phyloP scores from a whole-genome alignment of 2,113 vertebrate genomes.

The Heterotilapia buettikoferi region DNA sequence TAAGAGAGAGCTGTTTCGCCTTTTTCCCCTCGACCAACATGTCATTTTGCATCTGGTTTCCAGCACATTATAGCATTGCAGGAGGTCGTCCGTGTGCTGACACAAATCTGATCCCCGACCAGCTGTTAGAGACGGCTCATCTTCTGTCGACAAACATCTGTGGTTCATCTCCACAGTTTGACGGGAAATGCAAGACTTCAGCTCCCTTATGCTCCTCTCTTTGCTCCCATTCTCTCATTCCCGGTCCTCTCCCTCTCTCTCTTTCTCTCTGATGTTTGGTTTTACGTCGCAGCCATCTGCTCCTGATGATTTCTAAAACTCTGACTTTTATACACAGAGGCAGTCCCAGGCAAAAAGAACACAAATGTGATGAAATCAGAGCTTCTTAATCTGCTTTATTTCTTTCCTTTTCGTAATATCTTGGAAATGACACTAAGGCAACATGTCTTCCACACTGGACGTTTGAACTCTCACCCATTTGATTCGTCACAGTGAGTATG shows the following conservation, averaged over 20 bases:
- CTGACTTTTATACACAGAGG: slow-evolving; percentile 50
- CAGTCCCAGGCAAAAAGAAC: slow-evolving; percentile 64
- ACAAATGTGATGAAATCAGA: slow-evolving; percentile 10
- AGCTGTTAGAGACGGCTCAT: slow-evolving; percentile 65
- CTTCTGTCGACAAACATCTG: slow-evolving; percentile 86
- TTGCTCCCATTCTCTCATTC: neutral
- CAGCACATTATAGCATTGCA: slow-evolving; percentile 50
- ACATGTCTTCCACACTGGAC: neutral
- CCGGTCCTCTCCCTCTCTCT: slow-evolving; percentile 31
- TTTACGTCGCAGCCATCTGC: slow-evolving; percentile 84
- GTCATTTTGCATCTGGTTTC: slow-evolving; percentile 7
- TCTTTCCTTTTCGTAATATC: neutral
- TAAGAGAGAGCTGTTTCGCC: neutral
- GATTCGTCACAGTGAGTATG: slow-evolving; percentile 13
- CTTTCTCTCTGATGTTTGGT: slow-evolving; percentile 72
- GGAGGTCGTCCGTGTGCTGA: slow-evolving; percentile 69
- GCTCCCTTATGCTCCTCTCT: slow-evolving; percentile 63
- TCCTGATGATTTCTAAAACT: slow-evolving; percentile 77
- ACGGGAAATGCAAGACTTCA: slow-evolving; percentile 83
- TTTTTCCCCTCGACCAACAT: neutral
- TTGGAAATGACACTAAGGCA: neutral
- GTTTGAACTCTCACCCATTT: slow-evolving; percentile 35
- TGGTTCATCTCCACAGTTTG: slow-evolving; percentile 81
- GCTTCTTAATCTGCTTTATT: neutral
- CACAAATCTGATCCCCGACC: slow-evolving; percentile 76